Percentiles rank a stretch among this genome's conserved stretches.
phyloP scores from a whole-genome alignment of 2,113 vertebrate genomes.

The Rhea pennata region DNA sequence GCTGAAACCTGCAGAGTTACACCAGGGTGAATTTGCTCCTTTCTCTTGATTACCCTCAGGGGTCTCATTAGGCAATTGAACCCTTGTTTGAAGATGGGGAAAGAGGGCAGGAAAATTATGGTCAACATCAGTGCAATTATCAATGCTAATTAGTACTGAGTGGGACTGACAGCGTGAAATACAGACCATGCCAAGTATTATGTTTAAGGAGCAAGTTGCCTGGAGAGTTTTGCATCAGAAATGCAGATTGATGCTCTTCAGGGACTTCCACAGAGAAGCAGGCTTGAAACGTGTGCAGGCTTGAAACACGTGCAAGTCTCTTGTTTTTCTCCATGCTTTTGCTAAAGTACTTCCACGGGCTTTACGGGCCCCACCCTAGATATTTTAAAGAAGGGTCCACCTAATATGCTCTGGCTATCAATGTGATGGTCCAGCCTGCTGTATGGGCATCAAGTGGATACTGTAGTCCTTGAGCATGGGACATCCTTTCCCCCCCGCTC shows the following conservation, averaged over 20 bases:
- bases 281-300: accelerated
- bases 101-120: conserved; percentile 50
- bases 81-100: conserved; percentile 28
- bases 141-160: conserved; percentile 58
- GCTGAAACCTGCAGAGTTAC: not conserved
- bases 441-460: not conserved
- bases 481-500: not conserved
- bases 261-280: not conserved
- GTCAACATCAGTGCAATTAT: conserved; percentile 50
- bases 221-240: not conserved
- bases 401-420: not conserved
- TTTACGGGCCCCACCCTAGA: not conserved
- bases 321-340: not conserved
- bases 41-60: conserved; percentile 5
- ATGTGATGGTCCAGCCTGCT: not conserved
- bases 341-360: not conserved
- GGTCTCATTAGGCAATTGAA: conserved; percentile 57
- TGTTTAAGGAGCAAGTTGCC: not conserved
- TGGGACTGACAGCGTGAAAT: not conserved
- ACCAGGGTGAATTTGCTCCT: not conserved
- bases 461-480: too few species aligned
- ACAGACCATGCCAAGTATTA: not conserved
- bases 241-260: not conserved
- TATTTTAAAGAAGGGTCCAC: not conserved
- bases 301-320: accelerated